phyloP scores from a whole-genome alignment of 2,888 invertebrate genomes.

The Hemistola chrysoprasaria region DNA sequence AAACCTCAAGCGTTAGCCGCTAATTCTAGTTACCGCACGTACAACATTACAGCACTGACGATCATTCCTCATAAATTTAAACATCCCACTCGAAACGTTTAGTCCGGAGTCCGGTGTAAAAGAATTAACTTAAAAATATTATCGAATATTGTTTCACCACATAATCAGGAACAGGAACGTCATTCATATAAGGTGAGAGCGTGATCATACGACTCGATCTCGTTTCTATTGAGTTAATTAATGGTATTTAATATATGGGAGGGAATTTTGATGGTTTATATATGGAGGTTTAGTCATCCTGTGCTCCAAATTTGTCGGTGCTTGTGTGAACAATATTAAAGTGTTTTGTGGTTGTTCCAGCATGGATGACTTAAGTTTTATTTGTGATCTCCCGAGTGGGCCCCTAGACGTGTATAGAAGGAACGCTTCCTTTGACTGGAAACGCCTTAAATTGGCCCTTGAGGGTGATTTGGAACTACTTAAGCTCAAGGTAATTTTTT shows the following conservation, averaged over 20 bases:
- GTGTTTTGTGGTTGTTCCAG: slow-evolving; percentile 49
- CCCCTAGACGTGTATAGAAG: slow-evolving; percentile 91
- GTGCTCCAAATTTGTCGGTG: slow-evolving; percentile 40
- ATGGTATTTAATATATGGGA: slow-evolving; percentile 28
- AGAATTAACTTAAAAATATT: too few species aligned
- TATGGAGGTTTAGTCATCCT: slow-evolving; percentile 50
- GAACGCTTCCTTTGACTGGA: slow-evolving; percentile 93
- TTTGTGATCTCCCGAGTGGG: slow-evolving; percentile 86
- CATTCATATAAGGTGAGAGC: slow-evolving; percentile 51
- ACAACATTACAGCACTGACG: too few species aligned
- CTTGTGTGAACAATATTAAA: slow-evolving; percentile 22
- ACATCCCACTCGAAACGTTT: slow-evolving; percentile 36
- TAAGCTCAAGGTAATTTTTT: slow-evolving; percentile 86
- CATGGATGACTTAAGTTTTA: slow-evolving; percentile 82
- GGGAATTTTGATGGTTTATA: slow-evolving; percentile 47
- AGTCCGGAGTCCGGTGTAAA: slow-evolving; percentile 9
- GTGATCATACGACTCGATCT: slow-evolving; percentile 22
- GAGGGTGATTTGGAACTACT: slow-evolving; percentile 88
- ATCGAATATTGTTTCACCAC: too few species aligned
- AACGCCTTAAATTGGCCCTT: slow-evolving; percentile 88
- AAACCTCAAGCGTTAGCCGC: slow-evolving; percentile 25
- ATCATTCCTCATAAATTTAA: slow-evolving; percentile 35
- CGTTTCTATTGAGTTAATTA: slow-evolving; percentile 32
- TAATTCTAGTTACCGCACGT: slow-evolving; percentile 41
- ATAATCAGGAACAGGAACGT: slow-evolving; percentile 14